phyloP scores from a whole-genome alignment of 2,888 invertebrate genomes.

The Diarsia mendica region DNA sequence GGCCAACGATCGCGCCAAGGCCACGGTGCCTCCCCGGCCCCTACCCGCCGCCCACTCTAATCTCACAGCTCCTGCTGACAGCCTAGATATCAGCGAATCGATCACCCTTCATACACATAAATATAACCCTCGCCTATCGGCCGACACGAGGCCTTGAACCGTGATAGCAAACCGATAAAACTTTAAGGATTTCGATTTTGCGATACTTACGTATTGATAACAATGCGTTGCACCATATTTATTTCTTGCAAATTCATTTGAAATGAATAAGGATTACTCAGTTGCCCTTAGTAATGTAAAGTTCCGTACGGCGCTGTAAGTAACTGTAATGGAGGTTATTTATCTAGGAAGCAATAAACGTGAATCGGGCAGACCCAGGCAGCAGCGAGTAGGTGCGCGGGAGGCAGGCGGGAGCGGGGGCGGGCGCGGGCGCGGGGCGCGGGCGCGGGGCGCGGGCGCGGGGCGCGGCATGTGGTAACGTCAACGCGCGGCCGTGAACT shows the following conservation, averaged over 20 bases:
- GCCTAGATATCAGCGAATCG: constrained; percentile 60
- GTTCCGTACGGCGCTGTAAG: constrained; percentile 15
- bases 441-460: constrained; percentile 73
- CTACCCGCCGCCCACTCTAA: constrained; percentile 65
- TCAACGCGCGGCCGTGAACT: constrained; percentile 91
- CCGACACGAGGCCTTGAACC: constrained; percentile 51
- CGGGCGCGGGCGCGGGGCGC: constrained; percentile 73
- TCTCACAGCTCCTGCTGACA: constrained; percentile 61
- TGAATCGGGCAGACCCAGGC: constrained; percentile 34
- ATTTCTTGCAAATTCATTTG: constrained; percentile 25
- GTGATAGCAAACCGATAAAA: constrained; percentile 46
- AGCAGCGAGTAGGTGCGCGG: constrained; percentile 66
- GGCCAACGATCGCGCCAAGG: constrained; percentile 89
- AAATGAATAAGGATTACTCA: not conserved
- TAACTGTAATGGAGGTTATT: constrained; percentile 42
- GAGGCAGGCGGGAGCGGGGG: constrained; percentile 72
- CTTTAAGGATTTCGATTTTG: constrained; percentile 26
- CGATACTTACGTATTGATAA: constrained; percentile 29
- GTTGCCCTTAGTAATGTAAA: not conserved
- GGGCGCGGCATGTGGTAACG: constrained; percentile 83
- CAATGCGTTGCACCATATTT: constrained; percentile 43
- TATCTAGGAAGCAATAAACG: constrained; percentile 49
- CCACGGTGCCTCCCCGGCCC: constrained; percentile 76
- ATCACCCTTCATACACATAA: constrained; percentile 54
- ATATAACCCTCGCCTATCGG: constrained; percentile 54